phyloP scores from a whole-genome alignment of 2,888 invertebrate species.

The Agrochola lychnidis region DNA sequence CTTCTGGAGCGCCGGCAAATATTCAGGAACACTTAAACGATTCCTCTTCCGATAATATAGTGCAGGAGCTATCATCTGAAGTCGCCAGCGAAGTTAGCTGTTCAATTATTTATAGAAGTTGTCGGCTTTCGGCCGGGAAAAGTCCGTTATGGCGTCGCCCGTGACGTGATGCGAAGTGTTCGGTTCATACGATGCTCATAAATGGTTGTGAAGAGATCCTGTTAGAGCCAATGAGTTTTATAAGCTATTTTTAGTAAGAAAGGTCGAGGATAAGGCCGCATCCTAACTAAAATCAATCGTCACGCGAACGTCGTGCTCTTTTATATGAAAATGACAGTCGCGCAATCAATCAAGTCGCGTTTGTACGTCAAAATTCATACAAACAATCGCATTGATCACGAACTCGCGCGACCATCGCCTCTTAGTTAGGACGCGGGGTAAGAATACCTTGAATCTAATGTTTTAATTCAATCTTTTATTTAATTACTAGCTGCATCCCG shows the following conservation, averaged over 20 bases:
- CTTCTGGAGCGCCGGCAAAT: conserved; percentile 45
- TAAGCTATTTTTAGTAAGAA: conserved; percentile 1
- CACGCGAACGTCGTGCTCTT: background rate
- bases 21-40: conserved; percentile 62
- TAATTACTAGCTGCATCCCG: background rate
- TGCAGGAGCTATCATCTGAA: conserved; percentile 65
- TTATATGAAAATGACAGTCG: background rate
- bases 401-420: background rate
- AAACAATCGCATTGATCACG: background rate
- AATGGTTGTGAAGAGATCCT: conserved; percentile 26
- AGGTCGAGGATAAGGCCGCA: background rate
- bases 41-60: conserved; percentile 64
- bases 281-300: background rate
- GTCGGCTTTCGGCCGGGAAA: conserved; percentile 59
- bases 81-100: conserved; percentile 66
- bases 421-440: background rate
- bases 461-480: background rate
- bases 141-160: conserved; percentile 43
- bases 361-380: background rate
- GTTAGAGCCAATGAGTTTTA: conserved; percentile 21
- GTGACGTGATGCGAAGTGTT: conserved; percentile 32
- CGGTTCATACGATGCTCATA: conserved; percentile 31
- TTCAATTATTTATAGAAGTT: conserved; percentile 73
- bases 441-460: background rate
- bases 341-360: background rate